Conservation (phyloP, 2,888 invertebrate genomes). For the Chloroclystis v-ata region DNA sequence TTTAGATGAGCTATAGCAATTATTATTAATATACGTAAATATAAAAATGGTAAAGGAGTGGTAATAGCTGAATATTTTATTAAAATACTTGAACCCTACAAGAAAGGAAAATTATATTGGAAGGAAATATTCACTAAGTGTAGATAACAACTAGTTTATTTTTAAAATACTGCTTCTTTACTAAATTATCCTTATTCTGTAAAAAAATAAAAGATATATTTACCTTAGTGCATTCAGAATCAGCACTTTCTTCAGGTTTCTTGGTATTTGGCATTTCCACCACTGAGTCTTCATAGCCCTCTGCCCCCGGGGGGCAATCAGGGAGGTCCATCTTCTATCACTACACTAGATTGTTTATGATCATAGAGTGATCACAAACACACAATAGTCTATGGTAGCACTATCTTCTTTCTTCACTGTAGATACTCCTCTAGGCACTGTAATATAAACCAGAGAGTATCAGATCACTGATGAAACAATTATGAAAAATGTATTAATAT, state of each 20-base stretch:
- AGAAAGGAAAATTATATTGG: no score
- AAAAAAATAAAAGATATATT: conserved; percentile 46
- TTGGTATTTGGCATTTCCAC: conserved; percentile 60
- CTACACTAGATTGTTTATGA: conserved; percentile 72
- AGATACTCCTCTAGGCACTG: conserved; percentile 39
- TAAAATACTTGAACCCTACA: no score
- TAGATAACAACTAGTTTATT: no score
- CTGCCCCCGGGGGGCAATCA: conserved; percentile 71
- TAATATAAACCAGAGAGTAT: conserved; percentile 44
- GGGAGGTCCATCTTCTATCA: conserved; percentile 71
- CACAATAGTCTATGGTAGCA: conserved; percentile 35
- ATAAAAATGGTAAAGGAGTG: no score
- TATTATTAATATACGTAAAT: no score
- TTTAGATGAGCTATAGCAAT: no score
- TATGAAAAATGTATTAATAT: conserved; percentile 31
- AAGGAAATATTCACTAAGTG: no score
- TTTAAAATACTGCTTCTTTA: no score
- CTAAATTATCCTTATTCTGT: no score
- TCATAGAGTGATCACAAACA: conserved; percentile 58
- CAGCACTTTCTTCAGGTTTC: conserved; percentile 46
- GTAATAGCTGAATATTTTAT: no score
- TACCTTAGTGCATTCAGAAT: conserved; percentile 62
- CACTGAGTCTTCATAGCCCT: conserved; percentile 69
- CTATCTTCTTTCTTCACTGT: conserved; percentile 43
- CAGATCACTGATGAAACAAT: conserved; percentile 27